These are phyloP conservation scores for Bombylius discolor DNA, from an alignment of 2,888 invertebrate genomes.

Conservation along the genomic window DNA sequence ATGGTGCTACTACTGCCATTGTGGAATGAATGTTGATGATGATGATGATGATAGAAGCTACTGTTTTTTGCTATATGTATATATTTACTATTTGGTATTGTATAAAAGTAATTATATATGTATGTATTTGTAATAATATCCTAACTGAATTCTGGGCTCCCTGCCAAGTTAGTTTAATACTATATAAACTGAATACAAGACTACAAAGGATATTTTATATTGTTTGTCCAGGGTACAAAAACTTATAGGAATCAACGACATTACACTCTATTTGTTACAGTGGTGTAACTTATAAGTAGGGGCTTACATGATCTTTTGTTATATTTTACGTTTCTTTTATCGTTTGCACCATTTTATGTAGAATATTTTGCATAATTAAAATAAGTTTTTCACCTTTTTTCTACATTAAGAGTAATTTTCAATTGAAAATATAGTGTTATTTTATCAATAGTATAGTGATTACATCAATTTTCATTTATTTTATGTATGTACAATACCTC, in stretches of 20 bases:
- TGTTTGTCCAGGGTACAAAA: background rate
- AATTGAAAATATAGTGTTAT: too few relatives aligned
- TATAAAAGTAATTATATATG: background rate
- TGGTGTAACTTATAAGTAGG: background rate
- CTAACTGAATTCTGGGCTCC: conserved; percentile 2
- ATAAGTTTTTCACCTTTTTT: too few relatives aligned
- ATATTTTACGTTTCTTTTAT: conserved; percentile 1
- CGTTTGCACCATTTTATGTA: too few relatives aligned
- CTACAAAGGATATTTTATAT: background rate
- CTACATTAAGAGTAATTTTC: too few relatives aligned
- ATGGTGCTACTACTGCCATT: background rate
- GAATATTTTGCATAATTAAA: too few relatives aligned
- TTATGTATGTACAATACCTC: too few relatives aligned
- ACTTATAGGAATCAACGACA: background rate
- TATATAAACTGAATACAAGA: background rate
- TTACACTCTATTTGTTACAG: background rate
- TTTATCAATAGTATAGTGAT: too few relatives aligned
- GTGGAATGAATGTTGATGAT: background rate
- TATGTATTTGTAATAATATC: background rate
- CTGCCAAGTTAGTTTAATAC: conserved; percentile 1
- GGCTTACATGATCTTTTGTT: background rate
- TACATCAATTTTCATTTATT: too few relatives aligned
- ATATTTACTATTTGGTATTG: background rate
- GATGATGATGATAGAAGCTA: background rate
- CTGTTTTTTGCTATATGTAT: too few relatives aligned